A percentile compares a stretch with the other conserved stretches of the same genome.
phyloP scores from a whole-genome alignment of 2,888 invertebrate genomes.

The Sylvicola cinctus region DNA sequence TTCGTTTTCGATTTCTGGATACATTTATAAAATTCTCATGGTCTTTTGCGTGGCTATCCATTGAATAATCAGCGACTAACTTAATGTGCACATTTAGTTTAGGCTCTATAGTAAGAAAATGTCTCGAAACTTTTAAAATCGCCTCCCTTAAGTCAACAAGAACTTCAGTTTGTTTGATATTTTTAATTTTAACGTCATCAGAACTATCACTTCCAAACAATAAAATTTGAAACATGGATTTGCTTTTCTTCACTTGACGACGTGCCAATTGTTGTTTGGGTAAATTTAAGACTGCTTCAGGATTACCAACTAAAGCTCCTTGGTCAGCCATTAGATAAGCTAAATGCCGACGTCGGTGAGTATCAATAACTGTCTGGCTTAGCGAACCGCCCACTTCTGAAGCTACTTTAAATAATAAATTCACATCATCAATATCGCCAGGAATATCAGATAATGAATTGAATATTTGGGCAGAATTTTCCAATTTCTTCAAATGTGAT shows the following conservation, averaged over 20 bases:
- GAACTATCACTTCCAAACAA: slow-evolving; percentile 62
- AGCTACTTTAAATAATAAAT: slow-evolving; percentile 56
- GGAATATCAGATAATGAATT: slow-evolving; percentile 93
- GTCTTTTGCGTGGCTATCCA: slow-evolving; percentile 88
- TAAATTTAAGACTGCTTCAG: slow-evolving; percentile 70
- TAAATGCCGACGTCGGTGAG: slow-evolving; percentile 74
- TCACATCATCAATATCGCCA: slow-evolving; percentile 80
- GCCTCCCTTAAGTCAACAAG: slow-evolving; percentile 94
- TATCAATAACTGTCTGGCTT: slow-evolving; percentile 64
- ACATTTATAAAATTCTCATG: slow-evolving; percentile 90
- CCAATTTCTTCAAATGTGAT: slow-evolving; percentile 57
- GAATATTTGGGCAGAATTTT: slow-evolving; percentile 95
- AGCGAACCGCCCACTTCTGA: slow-evolving; percentile 58
- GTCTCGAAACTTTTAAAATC: slow-evolving; percentile 79
- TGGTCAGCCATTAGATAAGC: slow-evolving; percentile 95
- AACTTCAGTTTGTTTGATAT: slow-evolving; percentile 94
- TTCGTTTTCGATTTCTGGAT: slow-evolving; percentile 61
- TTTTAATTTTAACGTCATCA: slow-evolving; percentile 81
- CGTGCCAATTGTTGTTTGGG: slow-evolving; percentile 79
- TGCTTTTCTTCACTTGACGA: slow-evolving; percentile 74
- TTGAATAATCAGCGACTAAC: slow-evolving; percentile 79
- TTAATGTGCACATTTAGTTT: slow-evolving; percentile 59
- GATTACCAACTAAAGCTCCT: slow-evolving; percentile 79
- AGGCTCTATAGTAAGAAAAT: slow-evolving; percentile 86
- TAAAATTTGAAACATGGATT: slow-evolving; percentile 75